Conservation (phyloP, 2,888 invertebrate genomes). For the Cacoxenus indagator region DNA sequence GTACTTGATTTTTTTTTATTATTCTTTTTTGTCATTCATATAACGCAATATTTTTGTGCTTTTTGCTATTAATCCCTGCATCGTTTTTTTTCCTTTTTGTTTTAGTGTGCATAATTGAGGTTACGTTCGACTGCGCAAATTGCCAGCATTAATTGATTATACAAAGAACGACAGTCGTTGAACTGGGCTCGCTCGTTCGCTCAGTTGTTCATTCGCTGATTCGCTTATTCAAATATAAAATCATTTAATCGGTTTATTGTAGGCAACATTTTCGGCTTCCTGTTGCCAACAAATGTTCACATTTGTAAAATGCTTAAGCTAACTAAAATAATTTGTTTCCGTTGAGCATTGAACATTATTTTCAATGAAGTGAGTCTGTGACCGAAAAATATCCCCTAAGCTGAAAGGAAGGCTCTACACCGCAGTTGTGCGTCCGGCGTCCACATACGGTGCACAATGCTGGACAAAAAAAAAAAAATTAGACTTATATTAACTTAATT, state of each 20-base stretch:
- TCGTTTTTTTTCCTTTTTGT: conserved; percentile 24
- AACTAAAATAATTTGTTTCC: too few species aligned
- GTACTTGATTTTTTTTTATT: conserved; percentile 25
- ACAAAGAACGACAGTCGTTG: conserved; percentile 11
- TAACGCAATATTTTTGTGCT: conserved; percentile 23
- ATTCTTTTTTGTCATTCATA: conserved; percentile 36
- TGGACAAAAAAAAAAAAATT: too few species aligned
- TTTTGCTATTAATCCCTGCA: conserved; percentile 53
- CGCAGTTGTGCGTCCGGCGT: too few species aligned
- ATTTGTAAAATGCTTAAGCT: too few species aligned
- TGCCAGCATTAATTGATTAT: conserved; percentile 61
- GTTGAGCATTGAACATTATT: too few species aligned
- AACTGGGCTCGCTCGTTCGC: conserved; percentile 5
- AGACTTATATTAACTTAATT: too few species aligned
- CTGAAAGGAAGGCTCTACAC: too few species aligned
- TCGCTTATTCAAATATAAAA: conserved; percentile 39
- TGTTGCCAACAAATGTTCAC: too few species aligned
- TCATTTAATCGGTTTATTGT: conserved; percentile 52
- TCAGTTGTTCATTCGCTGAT: background rate
- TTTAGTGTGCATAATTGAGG: conserved; percentile 55
- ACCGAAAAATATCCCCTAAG: too few species aligned
- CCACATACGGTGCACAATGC: too few species aligned
- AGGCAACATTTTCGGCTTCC: background rate
- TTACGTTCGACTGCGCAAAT: conserved; percentile 60
- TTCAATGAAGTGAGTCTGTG: too few species aligned